Percentiles rank a stretch among this genome's conserved stretches.
phyloP scores from a whole-genome alignment of 2,113 vertebrate genomes.

The Pluvianellus socialis region DNA sequence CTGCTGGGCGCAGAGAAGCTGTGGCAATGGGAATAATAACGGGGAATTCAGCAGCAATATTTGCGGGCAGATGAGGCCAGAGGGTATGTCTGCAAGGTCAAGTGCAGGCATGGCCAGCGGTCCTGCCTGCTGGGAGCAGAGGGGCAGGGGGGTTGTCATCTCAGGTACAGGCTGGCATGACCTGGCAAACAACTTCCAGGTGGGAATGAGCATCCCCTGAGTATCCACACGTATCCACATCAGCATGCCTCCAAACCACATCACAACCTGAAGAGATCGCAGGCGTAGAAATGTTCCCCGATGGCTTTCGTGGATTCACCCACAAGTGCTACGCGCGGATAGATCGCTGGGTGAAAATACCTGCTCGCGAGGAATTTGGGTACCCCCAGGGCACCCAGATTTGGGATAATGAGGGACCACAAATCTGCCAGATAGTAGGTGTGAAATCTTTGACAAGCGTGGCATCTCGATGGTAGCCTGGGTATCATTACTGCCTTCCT shows the following conservation, averaged over 20 bases:
- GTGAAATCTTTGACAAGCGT: neutral
- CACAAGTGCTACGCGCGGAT: neutral
- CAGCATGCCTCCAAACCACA: neutral
- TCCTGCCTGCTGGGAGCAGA: neutral
- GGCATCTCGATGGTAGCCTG: neutral
- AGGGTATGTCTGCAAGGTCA: neutral
- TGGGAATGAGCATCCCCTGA: neutral
- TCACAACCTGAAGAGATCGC: rapidly evolving
- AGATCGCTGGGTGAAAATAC: neutral
- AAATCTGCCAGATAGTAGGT: neutral
- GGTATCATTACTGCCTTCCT: neutral
- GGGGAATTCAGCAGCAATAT: neutral
- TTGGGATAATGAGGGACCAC: neutral
- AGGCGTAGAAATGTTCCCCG: neutral
- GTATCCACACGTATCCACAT: rapidly evolving
- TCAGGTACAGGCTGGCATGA: neutral
- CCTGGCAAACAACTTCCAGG: neutral
- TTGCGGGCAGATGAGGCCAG: neutral
- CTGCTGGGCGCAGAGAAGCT: neutral
- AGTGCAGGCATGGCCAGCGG: neutral
- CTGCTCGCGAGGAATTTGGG: neutral
- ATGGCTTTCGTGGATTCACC: neutral
- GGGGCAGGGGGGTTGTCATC: no score
- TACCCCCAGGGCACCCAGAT: neutral
- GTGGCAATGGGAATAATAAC: neutral